Conservation (phyloP, 2,113 vertebrate genomes). For the Eretmochelys imbricata region DNA sequence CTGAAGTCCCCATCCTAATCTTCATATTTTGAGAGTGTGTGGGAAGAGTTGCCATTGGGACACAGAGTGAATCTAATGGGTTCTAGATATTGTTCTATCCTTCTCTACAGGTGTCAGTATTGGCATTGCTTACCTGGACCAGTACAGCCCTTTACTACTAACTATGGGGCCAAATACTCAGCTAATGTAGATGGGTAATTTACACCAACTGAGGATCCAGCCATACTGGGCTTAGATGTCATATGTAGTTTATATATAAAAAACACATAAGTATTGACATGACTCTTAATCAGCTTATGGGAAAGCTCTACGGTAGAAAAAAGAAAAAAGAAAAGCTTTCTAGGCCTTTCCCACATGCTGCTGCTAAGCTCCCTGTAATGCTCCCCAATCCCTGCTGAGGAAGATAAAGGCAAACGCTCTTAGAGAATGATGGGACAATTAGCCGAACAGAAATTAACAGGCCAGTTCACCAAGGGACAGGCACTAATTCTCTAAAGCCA, state of each 20-base stretch:
- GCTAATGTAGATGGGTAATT: conserved; percentile 1
- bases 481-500: not conserved
- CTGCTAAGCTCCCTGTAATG: conserved; percentile 1
- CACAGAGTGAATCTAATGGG: not conserved
- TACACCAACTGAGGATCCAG: conserved; percentile 14
- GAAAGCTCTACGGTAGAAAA: conserved; percentile 18
- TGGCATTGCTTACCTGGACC: not conserved
- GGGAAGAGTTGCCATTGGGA: conserved; percentile 45
- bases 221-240: not conserved
- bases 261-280: conserved; percentile 8
- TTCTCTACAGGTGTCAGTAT: not conserved
- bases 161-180: not conserved
- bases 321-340: conserved; percentile 32
- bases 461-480: not conserved
- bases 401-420: conserved; percentile 49
- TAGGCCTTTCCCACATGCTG: not conserved
- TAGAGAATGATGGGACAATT: conserved; percentile 52
- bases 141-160: not conserved
- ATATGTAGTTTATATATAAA: not conserved
- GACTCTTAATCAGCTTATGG: conserved; percentile 42
- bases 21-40: conserved; percentile 54
- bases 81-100: conserved; percentile 48
- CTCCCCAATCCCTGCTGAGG: not conserved
- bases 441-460: conserved; percentile 49
- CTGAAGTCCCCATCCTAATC: conserved; percentile 58